These are phyloP conservation scores for Ferrisia virgata DNA, from an alignment of 2,888 invertebrate species.

Conservation along the genomic window DNA sequence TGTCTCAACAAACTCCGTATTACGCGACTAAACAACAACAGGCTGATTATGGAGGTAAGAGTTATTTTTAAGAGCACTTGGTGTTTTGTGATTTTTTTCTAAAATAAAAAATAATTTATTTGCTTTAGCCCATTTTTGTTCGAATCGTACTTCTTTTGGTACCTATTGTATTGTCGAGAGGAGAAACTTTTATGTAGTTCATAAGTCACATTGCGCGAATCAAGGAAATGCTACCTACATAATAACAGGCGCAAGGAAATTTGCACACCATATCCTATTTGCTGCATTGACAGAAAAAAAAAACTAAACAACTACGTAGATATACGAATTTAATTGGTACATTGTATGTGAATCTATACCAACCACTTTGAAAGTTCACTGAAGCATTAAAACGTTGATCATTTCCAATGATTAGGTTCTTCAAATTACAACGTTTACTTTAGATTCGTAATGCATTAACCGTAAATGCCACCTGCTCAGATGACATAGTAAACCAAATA, in stretches of 20 bases:
- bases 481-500: constrained; percentile 1
- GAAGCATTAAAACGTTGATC: constrained; percentile 11
- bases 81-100: not conserved
- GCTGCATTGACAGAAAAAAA: too few relatives aligned
- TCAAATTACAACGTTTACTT: not conserved
- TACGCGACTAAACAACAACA: constrained; percentile 14
- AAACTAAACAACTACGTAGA: too few relatives aligned
- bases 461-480: constrained; percentile 4
- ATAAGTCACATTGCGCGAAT: too few relatives aligned
- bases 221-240: too few relatives aligned
- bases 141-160: too few relatives aligned
- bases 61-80: constrained; percentile 8
- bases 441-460: constrained; percentile 1
- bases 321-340: too few relatives aligned
- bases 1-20: constrained; percentile 31
- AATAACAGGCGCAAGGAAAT: too few relatives aligned
- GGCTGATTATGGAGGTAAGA: constrained; percentile 41
- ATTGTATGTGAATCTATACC: not conserved
- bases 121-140: too few relatives aligned
- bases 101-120: not conserved
- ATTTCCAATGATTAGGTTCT: not conserved
- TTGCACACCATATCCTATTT: too few relatives aligned
- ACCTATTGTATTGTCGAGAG: too few relatives aligned
- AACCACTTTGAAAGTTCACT: not conserved
- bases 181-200: too few relatives aligned